Evolutionary conservation across 2,113 vertebrate genomes (phyloP).

Genomic region (Mobula birostris): DNA sequence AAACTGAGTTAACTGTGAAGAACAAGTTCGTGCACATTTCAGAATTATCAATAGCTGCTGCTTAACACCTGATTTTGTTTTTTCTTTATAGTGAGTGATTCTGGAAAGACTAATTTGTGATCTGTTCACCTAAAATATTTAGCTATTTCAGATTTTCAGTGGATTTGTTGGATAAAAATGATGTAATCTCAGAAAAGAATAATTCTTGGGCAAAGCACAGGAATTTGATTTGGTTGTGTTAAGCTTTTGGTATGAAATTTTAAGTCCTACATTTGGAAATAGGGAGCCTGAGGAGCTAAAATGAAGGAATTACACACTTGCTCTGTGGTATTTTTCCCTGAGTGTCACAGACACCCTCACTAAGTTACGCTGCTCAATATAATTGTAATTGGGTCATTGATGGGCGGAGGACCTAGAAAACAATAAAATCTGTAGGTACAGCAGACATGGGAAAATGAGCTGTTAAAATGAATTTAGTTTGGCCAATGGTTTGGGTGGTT

Average conservation of each 20-base stretch:
- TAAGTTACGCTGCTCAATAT: neutral
- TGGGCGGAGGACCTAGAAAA: no score
- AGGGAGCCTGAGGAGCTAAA: neutral
- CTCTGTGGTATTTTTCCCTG: neutral
- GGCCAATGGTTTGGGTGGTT: neutral
- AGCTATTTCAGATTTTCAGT: neutral
- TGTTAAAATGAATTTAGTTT: neutral
- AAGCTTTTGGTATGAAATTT: neutral
- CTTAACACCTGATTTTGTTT: no score
- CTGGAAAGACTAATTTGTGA: neutral
- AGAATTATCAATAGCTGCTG: neutral
- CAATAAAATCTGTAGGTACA: neutral
- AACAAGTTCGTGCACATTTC: neutral
- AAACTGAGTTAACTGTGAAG: no score
- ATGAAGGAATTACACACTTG: neutral
- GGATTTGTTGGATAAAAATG: neutral
- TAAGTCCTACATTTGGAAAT: neutral
- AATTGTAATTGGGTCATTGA: no score
- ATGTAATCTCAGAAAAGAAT: neutral
- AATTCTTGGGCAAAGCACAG: neutral
- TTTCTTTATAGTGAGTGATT: neutral
- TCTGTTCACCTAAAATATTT: neutral
- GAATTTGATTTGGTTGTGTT: neutral
- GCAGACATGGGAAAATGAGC: neutral
- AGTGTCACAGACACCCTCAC: neutral